Evolutionary conservation across 2,888 invertebrate species (phyloP).

Genomic region (Drosophila kanekoi): DNA sequence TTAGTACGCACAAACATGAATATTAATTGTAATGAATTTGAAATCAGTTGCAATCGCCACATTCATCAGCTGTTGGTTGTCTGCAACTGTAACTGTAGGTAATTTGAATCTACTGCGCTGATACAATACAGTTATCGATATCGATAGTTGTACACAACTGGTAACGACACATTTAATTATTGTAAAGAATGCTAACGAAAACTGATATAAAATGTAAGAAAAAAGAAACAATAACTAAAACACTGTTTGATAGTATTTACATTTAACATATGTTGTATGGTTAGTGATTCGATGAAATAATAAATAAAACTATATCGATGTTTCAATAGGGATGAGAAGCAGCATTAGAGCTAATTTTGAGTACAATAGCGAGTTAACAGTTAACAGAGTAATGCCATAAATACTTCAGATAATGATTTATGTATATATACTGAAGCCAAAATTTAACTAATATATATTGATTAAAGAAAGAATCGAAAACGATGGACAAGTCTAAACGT

Average conservation of each 20-base stretch:
- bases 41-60: neutral
- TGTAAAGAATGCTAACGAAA: neutral
- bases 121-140: neutral
- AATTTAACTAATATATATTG: neutral
- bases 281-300: too few relatives aligned
- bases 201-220: neutral
- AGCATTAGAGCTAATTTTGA: neutral
- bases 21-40: too few relatives aligned
- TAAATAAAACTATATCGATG: neutral
- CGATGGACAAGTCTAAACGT: neutral
- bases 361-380: conserved; percentile 3
- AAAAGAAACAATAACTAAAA: too few relatives aligned
- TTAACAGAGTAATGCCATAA: neutral
- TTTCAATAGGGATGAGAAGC: neutral
- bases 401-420: too few relatives aligned
- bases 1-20: too few relatives aligned
- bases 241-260: neutral
- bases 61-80: neutral
- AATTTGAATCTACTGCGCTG: neutral
- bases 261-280: too few relatives aligned
- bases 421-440: too few relatives aligned
- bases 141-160: neutral
- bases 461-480: neutral
- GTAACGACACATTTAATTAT: neutral
- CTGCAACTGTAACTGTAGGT: neutral